phyloP scores from a whole-genome alignment of 1,140 invertebrate genomes.

The Musca vetustissima region DNA sequence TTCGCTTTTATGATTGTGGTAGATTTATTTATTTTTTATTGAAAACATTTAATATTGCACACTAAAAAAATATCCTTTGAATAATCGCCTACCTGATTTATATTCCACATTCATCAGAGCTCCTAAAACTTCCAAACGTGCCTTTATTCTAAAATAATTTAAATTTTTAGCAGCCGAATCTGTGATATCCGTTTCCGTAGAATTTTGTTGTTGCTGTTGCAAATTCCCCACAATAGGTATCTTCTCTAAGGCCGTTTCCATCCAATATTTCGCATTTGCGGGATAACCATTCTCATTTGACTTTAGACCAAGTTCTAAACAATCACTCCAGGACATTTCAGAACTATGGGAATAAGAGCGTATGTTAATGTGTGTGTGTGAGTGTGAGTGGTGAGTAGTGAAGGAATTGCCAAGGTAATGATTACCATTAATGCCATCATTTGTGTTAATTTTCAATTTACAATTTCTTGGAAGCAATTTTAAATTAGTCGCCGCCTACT shows the following conservation, averaged over 20 bases:
- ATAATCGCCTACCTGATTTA: conserved; percentile 36
- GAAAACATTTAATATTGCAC: too few species aligned
- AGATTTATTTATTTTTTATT: too few species aligned
- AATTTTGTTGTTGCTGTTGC: conserved; percentile 6
- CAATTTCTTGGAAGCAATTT: background rate
- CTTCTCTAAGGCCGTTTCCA: conserved; percentile 43
- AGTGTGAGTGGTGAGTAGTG: background rate
- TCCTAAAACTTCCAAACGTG: conserved; percentile 38
- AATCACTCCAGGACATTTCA: conserved; percentile 49
- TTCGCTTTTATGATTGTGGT: too few species aligned
- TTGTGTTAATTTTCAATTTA: background rate
- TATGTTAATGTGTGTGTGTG: background rate
- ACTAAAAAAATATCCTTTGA: too few species aligned
- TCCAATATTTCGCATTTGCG: conserved; percentile 44
- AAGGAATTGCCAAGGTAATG: background rate
- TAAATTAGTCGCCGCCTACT: background rate
- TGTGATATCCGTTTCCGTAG: conserved; percentile 27
- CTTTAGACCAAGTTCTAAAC: conserved; percentile 44
- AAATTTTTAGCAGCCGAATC: background rate
- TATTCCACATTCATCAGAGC: conserved; percentile 41
- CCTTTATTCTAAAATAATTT: conserved; percentile 12
- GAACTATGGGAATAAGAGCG: conserved; percentile 2
- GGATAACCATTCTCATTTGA: conserved; percentile 37
- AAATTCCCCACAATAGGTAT: conserved; percentile 25
- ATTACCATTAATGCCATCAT: background rate